Conservation (phyloP, 1,140 invertebrate genomes). For the Nephila pilipes region DNA sequence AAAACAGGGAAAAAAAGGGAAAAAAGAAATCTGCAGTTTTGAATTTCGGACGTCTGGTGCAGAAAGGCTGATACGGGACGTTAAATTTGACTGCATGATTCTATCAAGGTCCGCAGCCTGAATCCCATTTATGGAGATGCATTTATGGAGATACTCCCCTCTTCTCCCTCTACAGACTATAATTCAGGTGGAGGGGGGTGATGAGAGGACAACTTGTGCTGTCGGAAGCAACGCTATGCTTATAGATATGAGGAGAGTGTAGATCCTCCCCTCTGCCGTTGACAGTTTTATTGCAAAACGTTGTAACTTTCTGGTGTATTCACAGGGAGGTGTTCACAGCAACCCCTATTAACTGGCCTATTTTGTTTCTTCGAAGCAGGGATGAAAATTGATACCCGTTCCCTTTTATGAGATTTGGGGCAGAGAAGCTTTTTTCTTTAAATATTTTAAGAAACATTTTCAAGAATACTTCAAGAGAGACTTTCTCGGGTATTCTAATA, state of each 20-base stretch:
- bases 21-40: background rate
- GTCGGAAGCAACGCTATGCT: conserved; percentile 21
- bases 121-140: conserved; percentile 50
- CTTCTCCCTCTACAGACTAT: background rate
- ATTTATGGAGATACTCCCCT: conserved; percentile 35
- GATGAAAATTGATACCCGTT: background rate
- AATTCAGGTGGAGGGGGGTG: background rate
- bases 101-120: conserved; percentile 37
- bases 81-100: conserved; percentile 70
- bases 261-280: background rate
- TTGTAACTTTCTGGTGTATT: conserved; percentile 1
- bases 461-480: too few species aligned
- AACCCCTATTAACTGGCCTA: background rate
- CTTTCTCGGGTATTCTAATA: too few species aligned
- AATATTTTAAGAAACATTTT: background rate
- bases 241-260: background rate
- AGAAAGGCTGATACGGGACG: conserved; percentile 44
- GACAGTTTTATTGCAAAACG: conserved; percentile 52
- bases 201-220: conserved; percentile 44
- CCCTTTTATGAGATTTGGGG: background rate
- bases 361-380: conserved; percentile 12
- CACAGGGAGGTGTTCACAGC: background rate
- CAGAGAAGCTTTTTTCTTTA: background rate
- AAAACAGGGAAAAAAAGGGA: background rate
- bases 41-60: conserved; percentile 33